phyloP scores from a whole-genome alignment of 2,888 invertebrate genomes.

The Sipunculus nudus region DNA sequence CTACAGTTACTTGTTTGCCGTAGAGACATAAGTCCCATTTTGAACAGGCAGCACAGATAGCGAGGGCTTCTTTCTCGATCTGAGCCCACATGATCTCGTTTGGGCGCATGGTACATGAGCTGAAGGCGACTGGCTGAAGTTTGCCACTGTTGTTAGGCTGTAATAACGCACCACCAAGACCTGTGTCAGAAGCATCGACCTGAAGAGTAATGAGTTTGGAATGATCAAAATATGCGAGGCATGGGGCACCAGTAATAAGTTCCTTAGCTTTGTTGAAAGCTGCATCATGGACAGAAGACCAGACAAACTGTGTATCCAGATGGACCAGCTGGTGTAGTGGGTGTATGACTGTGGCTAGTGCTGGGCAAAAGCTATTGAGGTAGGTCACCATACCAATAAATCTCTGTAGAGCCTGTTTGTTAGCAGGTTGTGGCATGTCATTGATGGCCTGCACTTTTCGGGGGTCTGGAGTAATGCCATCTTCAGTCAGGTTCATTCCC shows the following conservation, averaged over 20 bases:
- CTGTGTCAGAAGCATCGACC: slow-evolving; percentile 11
- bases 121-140: not conserved
- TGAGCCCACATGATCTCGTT: not conserved
- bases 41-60: not conserved
- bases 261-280: slow-evolving; percentile 9
- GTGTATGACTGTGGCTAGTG: slow-evolving; percentile 2
- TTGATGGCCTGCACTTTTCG: slow-evolving; percentile 6
- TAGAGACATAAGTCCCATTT: slow-evolving; percentile 15
- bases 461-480: slow-evolving; percentile 11
- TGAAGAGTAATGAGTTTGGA: not conserved
- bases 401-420: slow-evolving; percentile 6
- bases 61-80: slow-evolving; percentile 8
- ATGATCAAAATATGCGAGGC: slow-evolving; percentile 10
- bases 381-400: slow-evolving; percentile 22
- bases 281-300: slow-evolving; percentile 7
- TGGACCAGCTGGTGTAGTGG: no score
- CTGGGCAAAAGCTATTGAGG: slow-evolving; percentile 5
- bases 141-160: not conserved
- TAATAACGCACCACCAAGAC: slow-evolving; percentile 4
- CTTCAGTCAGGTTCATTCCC: not conserved
- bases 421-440: slow-evolving; percentile 9
- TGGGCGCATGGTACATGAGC: not conserved
- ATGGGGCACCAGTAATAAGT: slow-evolving; percentile 9
- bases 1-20: slow-evolving; percentile 6
- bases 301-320: slow-evolving; percentile 9